Evolutionary conservation across 2,888 invertebrate species (phyloP).

Genomic region (Luperina testacea): DNA sequence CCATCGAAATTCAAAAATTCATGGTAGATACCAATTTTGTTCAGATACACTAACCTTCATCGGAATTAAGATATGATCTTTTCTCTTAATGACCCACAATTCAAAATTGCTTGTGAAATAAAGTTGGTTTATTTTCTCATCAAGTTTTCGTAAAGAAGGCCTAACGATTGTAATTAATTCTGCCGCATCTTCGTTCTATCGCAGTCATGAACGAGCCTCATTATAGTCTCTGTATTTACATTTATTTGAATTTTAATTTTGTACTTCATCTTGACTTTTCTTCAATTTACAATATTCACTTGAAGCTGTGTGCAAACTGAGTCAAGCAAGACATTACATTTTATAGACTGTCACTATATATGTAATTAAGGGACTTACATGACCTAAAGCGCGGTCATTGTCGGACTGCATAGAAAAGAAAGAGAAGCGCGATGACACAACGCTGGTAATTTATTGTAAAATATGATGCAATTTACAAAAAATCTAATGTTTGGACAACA

Average conservation of each 20-base stretch:
- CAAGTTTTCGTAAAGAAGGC: conserved; percentile 20
- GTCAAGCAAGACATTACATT: background rate
- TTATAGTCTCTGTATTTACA: conserved; percentile 22
- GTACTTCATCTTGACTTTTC: background rate
- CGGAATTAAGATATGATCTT: background rate
- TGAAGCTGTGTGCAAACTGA: background rate
- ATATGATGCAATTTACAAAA: too few relatives aligned
- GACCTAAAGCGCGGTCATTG: too few relatives aligned
- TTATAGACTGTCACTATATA: background rate
- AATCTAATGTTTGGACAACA: too few relatives aligned
- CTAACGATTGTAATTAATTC: conserved; percentile 44
- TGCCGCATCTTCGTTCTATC: conserved; percentile 41
- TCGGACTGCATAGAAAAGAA: too few relatives aligned
- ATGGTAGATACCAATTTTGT: background rate
- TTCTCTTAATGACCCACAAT: conserved; percentile 1
- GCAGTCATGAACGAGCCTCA: conserved; percentile 32
- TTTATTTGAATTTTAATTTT: conserved; percentile 30
- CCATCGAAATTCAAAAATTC: background rate
- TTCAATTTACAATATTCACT: background rate
- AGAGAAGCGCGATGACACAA: too few relatives aligned
- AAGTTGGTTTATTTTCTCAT: conserved; percentile 20
- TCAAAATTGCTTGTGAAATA: conserved; percentile 1
- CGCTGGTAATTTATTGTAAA: too few relatives aligned
- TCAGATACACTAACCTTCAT: background rate
- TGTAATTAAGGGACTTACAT: too few relatives aligned